Conservation (phyloP, 1,140 invertebrate genomes). For the Aporrectodea caliginosa region DNA sequence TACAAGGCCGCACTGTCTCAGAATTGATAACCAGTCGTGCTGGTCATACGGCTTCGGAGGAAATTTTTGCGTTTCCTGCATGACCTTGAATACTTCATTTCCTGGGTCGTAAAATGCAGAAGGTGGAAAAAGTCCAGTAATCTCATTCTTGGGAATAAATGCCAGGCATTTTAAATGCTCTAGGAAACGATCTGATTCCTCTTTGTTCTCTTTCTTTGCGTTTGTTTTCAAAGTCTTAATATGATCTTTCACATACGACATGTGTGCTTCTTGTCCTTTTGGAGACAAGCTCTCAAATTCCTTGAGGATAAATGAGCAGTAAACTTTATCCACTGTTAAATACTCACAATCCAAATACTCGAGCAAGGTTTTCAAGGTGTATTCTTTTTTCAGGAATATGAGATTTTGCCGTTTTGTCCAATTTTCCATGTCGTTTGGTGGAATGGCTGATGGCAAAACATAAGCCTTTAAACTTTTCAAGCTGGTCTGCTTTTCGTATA, state of each 20-base stretch:
- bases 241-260: not conserved
- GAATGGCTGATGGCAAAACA: not conserved
- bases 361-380: not conserved
- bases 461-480: not conserved
- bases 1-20: slow-evolving; percentile 33
- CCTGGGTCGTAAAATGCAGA: slow-evolving; percentile 32
- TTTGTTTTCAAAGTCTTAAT: too few species aligned
- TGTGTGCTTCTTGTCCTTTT: not conserved
- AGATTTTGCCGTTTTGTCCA: not conserved
- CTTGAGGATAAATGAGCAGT: not conserved
- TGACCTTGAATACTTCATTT: slow-evolving; percentile 32
- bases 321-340: not conserved
- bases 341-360: not conserved
- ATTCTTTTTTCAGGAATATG: not conserved
- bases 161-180: not conserved
- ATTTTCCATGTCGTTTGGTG: not conserved
- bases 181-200: not conserved
- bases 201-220: not conserved
- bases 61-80: slow-evolving; percentile 31
- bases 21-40: slow-evolving; percentile 20
- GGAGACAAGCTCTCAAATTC: not conserved
- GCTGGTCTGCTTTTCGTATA: not conserved
- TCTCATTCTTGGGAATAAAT: not conserved
- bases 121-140: slow-evolving; percentile 12
- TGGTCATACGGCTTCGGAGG: slow-evolving; percentile 25